Base-by-base conservation (phyloP, 1,140 invertebrate genomes). In the Drosophila trapezifrons region DNA sequence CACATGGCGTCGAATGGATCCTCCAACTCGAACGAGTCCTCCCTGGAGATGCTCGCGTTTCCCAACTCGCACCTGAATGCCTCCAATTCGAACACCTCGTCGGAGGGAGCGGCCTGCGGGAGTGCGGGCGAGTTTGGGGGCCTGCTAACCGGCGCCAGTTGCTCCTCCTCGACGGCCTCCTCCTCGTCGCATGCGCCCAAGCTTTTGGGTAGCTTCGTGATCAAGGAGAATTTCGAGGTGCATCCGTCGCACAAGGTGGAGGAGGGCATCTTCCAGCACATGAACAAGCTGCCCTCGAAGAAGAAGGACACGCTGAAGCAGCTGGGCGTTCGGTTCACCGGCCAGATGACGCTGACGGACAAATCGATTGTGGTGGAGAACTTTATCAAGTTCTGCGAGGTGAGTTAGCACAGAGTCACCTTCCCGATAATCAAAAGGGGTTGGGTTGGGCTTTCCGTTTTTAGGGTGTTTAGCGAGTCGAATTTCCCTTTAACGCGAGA, bases 281-380 rank as follows among this genome's bases (percentile, higher is more conserved):
- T 92, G 91, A 92, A 92, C 54, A 92, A 92, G 59, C 57, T 92
- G 52, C 91, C 91, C 18, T 72, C 91, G 0, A 92, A 92, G 73
- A 92, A 92, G 55, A 92, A 92, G 81, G 91, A 92, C 32, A 92
- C 84, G 5, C 72, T 92, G 13, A 92, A 92, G 71, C 89, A 91
- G 37, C 40, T 92, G 69, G 91, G 91, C 54, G 91, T 92, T 3
- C 78, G 90, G 27, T 92, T 92, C 62, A 92, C 91, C n/a, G 91
- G 91, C 62, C 91, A 92, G 76, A 92, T 92, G 91, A 91, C 91
- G 52, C 57, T 92, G 27, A 79, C 78, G 59, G 91, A 92, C 64
- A 92, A 92, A 90, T 91, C 91, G 70, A 92, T 92, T 85, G 85
- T 92, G 66, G 91, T 92, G 69, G 91, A 92, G 42, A 92, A 92